Evolutionary conservation across 2,113 vertebrate species (phyloP).

Genomic region (Malurus cyaneus): DNA sequence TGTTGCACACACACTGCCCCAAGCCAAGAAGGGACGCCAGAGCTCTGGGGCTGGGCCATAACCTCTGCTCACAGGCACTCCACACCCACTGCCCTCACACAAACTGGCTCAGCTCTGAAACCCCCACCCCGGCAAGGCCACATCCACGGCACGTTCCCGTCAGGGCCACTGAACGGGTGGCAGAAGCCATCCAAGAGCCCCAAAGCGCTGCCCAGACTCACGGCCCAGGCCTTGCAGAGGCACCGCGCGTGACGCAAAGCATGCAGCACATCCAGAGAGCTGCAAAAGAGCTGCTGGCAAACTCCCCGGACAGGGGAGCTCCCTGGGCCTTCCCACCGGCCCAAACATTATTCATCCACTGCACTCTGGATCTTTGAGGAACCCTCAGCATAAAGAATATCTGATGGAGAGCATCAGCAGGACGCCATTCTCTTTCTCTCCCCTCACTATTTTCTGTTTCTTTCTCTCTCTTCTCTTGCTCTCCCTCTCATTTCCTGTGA

Average conservation of each 20-base stretch:
- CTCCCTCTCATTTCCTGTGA: background rate
- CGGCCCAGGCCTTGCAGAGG: background rate
- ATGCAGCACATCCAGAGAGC: background rate
- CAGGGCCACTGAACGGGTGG: background rate
- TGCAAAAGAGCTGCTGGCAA: too few species aligned
- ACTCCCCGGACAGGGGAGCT: background rate
- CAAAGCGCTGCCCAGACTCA: background rate
- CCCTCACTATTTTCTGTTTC: rapidly evolving
- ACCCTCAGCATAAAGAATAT: background rate
- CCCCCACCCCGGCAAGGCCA: background rate
- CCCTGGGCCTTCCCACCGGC: background rate
- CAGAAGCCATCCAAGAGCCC: background rate
- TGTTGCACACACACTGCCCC: background rate
- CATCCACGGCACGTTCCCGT: background rate
- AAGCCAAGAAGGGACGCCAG: background rate
- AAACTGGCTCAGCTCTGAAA: background rate
- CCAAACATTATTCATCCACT: too few species aligned
- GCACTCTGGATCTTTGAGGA: rapidly evolving
- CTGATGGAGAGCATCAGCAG: background rate
- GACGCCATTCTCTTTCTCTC: background rate
- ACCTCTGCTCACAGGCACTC: background rate
- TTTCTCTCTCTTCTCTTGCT: background rate
- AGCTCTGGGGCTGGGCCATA: background rate
- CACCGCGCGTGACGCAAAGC: background rate
- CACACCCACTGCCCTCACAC: background rate